Conservation (phyloP, 2,888 invertebrate genomes). For the Microplitis deprimator region DNA sequence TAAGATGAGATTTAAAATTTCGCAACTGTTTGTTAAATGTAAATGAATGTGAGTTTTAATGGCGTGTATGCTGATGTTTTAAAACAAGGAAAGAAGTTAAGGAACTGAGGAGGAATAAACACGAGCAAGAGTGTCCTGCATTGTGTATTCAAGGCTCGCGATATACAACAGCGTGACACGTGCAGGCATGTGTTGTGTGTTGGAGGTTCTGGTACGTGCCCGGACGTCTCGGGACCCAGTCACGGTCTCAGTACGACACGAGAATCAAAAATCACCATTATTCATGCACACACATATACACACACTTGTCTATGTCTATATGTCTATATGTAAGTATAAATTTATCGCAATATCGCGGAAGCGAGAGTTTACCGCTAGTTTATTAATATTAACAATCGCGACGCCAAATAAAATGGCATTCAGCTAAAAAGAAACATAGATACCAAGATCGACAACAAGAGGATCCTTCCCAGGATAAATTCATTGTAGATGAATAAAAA, state of each 20-base stretch:
- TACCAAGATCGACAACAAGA: too few species aligned
- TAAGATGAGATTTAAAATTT: background rate
- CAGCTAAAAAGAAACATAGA: too few species aligned
- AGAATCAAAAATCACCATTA: conserved; percentile 13
- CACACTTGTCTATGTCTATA: background rate
- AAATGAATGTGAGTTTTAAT: conserved; percentile 2
- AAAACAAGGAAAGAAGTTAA: background rate
- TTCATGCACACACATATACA: background rate
- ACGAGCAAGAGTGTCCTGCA: conserved; percentile 11
- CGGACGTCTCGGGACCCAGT: conserved; percentile 19
- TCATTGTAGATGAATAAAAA: background rate
- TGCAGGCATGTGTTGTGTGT: conserved; percentile 25
- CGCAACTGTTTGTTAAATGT: background rate
- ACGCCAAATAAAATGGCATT: too few species aligned
- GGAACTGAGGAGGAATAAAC: background rate
- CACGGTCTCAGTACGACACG: conserved; percentile 24
- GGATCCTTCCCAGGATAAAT: too few species aligned
- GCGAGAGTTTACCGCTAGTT: background rate
- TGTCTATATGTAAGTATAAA: background rate
- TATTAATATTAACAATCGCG: background rate
- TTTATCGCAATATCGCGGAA: conserved; percentile 13
- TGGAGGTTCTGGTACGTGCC: conserved; percentile 19
- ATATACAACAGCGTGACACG: conserved; percentile 28
- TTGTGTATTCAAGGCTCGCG: conserved; percentile 31
- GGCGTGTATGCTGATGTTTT: conserved; percentile 18